Evolutionary conservation across 2,113 vertebrate species (phyloP).

Genomic region (Picathartes gymnocephalus): DNA sequence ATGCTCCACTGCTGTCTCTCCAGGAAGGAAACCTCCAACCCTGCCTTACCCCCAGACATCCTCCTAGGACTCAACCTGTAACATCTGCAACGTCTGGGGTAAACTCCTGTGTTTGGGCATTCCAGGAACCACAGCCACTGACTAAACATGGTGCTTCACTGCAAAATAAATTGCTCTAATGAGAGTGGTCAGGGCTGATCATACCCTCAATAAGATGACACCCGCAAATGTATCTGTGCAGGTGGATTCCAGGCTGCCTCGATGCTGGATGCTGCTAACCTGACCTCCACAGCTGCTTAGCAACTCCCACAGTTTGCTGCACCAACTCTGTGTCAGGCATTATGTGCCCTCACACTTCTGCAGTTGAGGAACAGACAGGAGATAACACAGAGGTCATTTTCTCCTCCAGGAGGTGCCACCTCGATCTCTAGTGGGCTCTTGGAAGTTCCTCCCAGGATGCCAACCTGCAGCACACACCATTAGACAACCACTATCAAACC

Average conservation of each 20-base stretch:
- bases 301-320: not conserved
- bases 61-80: not conserved
- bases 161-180: not conserved
- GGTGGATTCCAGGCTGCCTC: not conserved
- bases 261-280: not conserved
- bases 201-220: not conserved
- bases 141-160: not conserved
- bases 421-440: not conserved
- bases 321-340: fast-evolving
- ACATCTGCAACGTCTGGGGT: not conserved
- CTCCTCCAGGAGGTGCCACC: not conserved
- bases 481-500: fast-evolving
- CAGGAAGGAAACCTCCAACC: not conserved
- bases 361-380: not conserved
- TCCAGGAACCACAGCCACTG: not conserved
- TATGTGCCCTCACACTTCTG: not conserved
- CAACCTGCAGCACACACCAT: fast-evolving
- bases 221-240: not conserved
- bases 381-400: not conserved
- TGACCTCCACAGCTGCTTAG: not conserved
- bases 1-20: not conserved
- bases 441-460: not conserved
- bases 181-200: not conserved
- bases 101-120: fast-evolving
- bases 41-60: not conserved